Percentiles rank a stretch among this genome's conserved stretches.
phyloP scores from a whole-genome alignment of 1,140 invertebrate genomes.

The Cydia splendana region DNA sequence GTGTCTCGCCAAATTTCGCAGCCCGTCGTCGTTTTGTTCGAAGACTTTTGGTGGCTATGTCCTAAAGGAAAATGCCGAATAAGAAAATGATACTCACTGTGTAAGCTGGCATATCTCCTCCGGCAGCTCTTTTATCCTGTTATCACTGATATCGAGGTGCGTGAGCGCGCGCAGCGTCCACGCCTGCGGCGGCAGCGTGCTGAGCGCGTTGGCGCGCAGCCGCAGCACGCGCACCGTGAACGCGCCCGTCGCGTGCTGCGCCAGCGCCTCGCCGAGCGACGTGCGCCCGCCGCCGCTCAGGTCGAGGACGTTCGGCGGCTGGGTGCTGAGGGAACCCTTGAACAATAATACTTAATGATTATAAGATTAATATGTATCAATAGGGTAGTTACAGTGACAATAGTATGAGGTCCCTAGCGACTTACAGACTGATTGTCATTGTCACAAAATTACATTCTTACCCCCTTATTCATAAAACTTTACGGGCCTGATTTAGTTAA shows the following conservation, averaged over 20 bases:
- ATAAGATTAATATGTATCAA: too few species aligned
- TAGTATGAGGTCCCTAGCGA: too few species aligned
- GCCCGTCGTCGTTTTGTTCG: too few species aligned
- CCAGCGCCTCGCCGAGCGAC: constrained; percentile 56
- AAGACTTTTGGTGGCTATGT: too few species aligned
- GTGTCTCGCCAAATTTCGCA: too few species aligned
- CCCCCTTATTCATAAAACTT: too few species aligned
- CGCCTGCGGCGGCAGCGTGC: constrained; percentile 81
- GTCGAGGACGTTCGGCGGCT: constrained; percentile 80
- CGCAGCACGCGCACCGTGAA: constrained; percentile 81
- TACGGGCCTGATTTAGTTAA: too few species aligned
- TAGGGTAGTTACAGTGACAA: too few species aligned
- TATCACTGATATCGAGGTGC: constrained; percentile 86
- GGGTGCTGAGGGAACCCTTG: constrained; percentile 67
- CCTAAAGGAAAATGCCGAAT: not conserved
- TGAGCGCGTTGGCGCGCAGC: constrained; percentile 82
- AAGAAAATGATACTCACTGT: constrained; percentile 80
- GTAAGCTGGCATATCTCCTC: constrained; percentile 82
- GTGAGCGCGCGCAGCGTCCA: constrained; percentile 81
- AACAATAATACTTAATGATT: constrained; percentile 36
- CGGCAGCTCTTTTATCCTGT: constrained; percentile 82
- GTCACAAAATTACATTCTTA: too few species aligned
- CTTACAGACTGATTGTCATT: too few species aligned
- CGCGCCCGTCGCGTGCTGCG: constrained; percentile 65
- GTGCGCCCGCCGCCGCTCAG: constrained; percentile 79